These are phyloP conservation scores for Brachionus plicatilis DNA, from an alignment of 1,140 invertebrate genomes.

Conservation along the genomic window DNA sequence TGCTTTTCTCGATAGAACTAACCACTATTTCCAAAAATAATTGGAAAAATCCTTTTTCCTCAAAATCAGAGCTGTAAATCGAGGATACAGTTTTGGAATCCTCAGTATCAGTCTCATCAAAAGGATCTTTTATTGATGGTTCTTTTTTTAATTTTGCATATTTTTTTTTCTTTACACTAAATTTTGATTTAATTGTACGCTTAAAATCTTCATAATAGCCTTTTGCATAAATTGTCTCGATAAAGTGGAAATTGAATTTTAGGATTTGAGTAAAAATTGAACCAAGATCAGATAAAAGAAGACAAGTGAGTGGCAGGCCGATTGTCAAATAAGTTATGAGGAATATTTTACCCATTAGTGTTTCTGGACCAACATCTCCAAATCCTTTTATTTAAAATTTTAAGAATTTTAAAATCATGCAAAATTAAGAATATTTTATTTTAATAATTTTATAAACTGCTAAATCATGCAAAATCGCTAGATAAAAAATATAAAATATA, in stretches of 20 bases:
- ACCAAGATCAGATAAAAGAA: slow-evolving; percentile 18
- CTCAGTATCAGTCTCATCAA: neutral
- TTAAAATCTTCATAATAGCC: slow-evolving; percentile 20
- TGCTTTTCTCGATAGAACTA: neutral
- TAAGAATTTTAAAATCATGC: neutral
- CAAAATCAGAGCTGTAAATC: neutral
- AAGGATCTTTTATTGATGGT: slow-evolving; percentile 2
- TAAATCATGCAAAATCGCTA: no score
- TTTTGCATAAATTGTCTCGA: neutral
- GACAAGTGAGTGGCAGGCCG: slow-evolving; percentile 49
- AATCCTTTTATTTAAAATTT: slow-evolving; percentile 48
- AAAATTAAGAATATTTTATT: no score
- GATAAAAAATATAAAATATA: no score
- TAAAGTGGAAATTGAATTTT: slow-evolving; percentile 18
- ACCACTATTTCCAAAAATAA: slow-evolving; percentile 1
- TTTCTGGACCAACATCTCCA: slow-evolving; percentile 58
- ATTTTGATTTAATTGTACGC: neutral
- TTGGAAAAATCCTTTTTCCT: neutral
- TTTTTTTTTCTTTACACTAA: neutral
- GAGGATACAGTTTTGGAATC: neutral
- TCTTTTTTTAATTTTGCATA: neutral
- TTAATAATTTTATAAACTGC: no score
- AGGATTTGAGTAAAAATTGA: slow-evolving; percentile 22
- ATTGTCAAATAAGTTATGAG: slow-evolving; percentile 55
- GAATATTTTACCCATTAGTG: slow-evolving; percentile 54